Percentiles rank a stretch among this genome's conserved stretches.
phyloP scores from a whole-genome alignment of 2,888 invertebrate species.

The Lochmaea capreae region DNA sequence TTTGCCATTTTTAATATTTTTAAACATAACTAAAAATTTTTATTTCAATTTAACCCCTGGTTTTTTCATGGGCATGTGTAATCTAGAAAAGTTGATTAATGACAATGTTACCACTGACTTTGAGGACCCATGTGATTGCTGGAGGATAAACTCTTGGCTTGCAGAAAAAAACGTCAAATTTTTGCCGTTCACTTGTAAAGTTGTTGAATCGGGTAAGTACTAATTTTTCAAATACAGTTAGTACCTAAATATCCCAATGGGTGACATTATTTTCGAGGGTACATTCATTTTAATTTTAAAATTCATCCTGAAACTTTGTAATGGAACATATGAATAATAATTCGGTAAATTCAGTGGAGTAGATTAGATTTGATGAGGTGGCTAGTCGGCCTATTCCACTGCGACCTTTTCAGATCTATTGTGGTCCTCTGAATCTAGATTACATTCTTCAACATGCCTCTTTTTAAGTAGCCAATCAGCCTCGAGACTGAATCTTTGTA shows the following conservation, averaged over 20 bases:
- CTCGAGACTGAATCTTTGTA: too few species aligned
- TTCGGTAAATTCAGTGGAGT: too few species aligned
- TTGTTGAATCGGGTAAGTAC: conserved; percentile 52
- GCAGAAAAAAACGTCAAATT: conserved; percentile 54
- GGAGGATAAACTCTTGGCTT: conserved; percentile 60
- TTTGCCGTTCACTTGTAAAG: conserved; percentile 53
- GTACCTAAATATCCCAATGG: neutral
- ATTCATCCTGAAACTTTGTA: too few species aligned
- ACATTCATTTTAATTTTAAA: too few species aligned
- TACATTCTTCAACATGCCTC: too few species aligned
- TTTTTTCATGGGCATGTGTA: conserved; percentile 61
- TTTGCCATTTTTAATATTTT: conserved; percentile 55
- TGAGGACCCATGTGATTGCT: conserved; percentile 59
- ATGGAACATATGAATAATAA: too few species aligned
- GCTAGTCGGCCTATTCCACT: too few species aligned
- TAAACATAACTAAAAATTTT: conserved; percentile 60
- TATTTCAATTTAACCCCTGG: conserved; percentile 51
- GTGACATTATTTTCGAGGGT: too few species aligned
- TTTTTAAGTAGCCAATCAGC: too few species aligned
- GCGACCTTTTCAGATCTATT: too few species aligned
- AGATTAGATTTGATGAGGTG: too few species aligned
- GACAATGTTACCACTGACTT: conserved; percentile 55
- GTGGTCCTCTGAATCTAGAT: too few species aligned
- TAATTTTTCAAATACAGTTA: neutral
- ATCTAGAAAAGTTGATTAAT: conserved; percentile 56